These are phyloP conservation scores for Gila orcuttii DNA, from an alignment of 2,113 vertebrate genomes.

Conservation along the genomic window DNA sequence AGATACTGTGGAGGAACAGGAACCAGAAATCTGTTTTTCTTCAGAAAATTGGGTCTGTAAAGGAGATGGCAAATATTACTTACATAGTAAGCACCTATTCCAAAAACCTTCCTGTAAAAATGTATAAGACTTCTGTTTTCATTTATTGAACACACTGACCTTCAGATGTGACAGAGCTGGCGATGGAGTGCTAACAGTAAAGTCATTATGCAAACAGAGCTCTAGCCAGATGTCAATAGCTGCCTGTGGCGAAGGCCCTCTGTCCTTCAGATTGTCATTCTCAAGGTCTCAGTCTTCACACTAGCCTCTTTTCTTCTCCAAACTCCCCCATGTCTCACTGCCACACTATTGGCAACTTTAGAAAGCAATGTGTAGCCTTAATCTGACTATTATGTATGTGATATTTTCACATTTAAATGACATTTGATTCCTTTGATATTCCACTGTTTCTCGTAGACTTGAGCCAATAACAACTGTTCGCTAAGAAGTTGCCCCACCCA, in stretches of 20 bases:
- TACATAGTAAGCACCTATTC: neutral
- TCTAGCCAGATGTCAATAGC: slow-evolving; percentile 53
- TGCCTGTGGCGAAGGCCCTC: slow-evolving; percentile 10
- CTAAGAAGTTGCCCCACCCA: slow-evolving; percentile 8
- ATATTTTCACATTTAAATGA: slow-evolving; percentile 13
- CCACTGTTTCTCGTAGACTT: slow-evolving; percentile 2
- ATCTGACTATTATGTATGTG: neutral
- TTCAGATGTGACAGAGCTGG: slow-evolving; percentile 51
- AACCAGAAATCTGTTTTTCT: neutral
- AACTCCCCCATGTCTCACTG: neutral
- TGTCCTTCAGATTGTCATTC: slow-evolving; percentile 17
- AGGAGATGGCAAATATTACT: neutral
- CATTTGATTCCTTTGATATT: slow-evolving; percentile 1
- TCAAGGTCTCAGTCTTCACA: slow-evolving; percentile 33
- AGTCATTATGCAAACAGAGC: slow-evolving; percentile 56
- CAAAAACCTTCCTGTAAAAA: neutral
- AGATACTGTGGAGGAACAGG: neutral
- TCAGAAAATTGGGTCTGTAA: neutral
- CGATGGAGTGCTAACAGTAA: slow-evolving; percentile 48
- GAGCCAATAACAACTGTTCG: neutral
- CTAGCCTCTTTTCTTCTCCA: neutral
- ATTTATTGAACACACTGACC: slow-evolving; percentile 32
- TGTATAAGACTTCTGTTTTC: neutral
- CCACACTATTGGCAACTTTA: neutral
- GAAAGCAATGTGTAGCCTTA: neutral